Percentiles rank a stretch among this genome's conserved stretches.
Conservation (phyloP, 2,888 invertebrate species). For the Pristionchus mayeri region DNA sequence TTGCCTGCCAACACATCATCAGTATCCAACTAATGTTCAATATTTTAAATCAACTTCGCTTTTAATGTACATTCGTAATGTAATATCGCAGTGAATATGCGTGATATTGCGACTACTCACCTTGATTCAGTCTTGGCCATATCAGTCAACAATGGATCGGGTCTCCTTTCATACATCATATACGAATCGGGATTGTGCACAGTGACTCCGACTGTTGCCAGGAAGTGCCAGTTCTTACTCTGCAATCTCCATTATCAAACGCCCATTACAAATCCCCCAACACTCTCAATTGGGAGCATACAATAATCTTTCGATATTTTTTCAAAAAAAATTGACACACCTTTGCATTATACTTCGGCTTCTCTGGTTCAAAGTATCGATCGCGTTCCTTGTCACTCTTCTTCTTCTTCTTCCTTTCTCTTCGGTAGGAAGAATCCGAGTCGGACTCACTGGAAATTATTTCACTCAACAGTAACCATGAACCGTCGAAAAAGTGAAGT, state of each 20-base stretch:
- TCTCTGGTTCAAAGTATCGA: neutral
- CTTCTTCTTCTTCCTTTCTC: neutral
- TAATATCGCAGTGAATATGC: neutral
- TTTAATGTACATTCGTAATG: neutral
- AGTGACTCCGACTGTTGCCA: slow-evolving; percentile 12
- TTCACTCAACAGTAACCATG: too few species aligned
- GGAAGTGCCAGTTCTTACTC: neutral
- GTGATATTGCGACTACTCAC: neutral
- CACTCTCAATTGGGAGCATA: neutral
- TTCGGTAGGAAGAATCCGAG: too few species aligned
- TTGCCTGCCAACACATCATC: neutral
- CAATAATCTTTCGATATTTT: neutral
- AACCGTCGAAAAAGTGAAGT: too few species aligned
- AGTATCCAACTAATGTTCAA: neutral
- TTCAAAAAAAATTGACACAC: neutral
- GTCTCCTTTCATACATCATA: neutral
- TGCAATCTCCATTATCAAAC: slow-evolving; percentile 1
- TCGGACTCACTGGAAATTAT: too few species aligned
- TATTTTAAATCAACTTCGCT: neutral
- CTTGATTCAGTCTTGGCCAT: neutral
- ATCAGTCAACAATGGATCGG: neutral
- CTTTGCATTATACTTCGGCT: neutral
- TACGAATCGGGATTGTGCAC: neutral
- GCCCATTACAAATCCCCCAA: neutral
- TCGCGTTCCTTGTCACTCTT: neutral